Evolutionary conservation across 2,113 vertebrate species (phyloP).

Genomic region (Carettochelys insculpta): DNA sequence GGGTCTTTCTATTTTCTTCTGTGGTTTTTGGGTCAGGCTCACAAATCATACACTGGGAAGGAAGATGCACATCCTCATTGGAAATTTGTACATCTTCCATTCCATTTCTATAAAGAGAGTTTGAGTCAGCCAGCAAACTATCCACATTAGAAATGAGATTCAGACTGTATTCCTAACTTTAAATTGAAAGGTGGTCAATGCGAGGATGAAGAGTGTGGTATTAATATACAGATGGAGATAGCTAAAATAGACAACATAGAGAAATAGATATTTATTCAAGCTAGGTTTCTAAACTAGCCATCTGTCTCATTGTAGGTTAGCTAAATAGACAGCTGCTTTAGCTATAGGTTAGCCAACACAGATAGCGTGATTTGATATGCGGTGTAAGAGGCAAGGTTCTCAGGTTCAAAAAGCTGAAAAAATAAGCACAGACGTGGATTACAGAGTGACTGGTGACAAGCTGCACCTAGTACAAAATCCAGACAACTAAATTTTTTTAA

Average conservation of each 20-base stretch:
- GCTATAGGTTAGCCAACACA: slow-evolving; percentile 16
- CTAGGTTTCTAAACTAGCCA: slow-evolving; percentile 16
- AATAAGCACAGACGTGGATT: background rate
- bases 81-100: slow-evolving; percentile 9
- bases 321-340: background rate
- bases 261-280: slow-evolving; percentile 43
- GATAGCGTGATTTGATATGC: background rate
- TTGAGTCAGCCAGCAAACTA: background rate
- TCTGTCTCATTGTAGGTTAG: slow-evolving; percentile 31
- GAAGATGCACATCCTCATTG: slow-evolving; percentile 4
- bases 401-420: background rate
- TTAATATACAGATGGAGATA: slow-evolving; percentile 50
- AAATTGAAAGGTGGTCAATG: slow-evolving; percentile 55
- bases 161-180: slow-evolving; percentile 57
- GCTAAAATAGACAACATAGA: slow-evolving; percentile 29
- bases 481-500: background rate
- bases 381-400: background rate
- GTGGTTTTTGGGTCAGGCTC: background rate
- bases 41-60: background rate
- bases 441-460: background rate
- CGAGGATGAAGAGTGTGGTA: slow-evolving; percentile 33
- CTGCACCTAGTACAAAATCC: background rate
- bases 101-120: slow-evolving; percentile 5
- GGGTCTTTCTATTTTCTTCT: background rate
- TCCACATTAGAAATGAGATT: slow-evolving; percentile 17